phyloP scores from a whole-genome alignment of 2,113 vertebrate genomes.

The Xiphorhynchus elegans region DNA sequence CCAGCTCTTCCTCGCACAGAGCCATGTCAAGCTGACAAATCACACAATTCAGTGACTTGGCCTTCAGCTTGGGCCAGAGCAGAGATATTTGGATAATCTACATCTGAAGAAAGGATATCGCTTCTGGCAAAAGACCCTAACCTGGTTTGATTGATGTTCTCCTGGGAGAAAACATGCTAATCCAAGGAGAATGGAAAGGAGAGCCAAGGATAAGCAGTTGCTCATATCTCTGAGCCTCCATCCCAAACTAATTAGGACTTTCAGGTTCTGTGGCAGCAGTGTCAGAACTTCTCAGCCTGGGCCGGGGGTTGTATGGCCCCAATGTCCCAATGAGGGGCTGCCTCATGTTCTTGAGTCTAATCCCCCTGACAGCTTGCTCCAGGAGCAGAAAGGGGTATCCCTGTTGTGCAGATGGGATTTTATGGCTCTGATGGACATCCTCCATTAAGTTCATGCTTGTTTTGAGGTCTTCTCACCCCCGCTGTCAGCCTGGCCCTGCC shows the following conservation, averaged over 20 bases:
- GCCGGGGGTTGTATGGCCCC: not conserved
- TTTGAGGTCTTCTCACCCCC: not conserved
- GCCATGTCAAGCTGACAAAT: not conserved
- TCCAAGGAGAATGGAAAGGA: not conserved
- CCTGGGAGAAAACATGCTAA: not conserved
- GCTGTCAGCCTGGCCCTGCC: not conserved
- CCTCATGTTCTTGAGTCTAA: not conserved
- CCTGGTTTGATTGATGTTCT: not conserved
- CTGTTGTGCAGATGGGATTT: not conserved
- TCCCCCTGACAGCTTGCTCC: not conserved
- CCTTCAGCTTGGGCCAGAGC: not conserved
- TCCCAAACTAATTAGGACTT: not conserved
- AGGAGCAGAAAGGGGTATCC: not conserved
- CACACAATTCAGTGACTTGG: fast-evolving
- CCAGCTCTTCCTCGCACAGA: not conserved
- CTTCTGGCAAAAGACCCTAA: not conserved
- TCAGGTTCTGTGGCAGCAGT: not conserved
- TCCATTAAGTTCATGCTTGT: not conserved
- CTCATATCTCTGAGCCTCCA: not conserved
- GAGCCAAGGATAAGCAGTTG: not conserved
- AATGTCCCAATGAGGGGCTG: not conserved
- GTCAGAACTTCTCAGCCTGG: not conserved
- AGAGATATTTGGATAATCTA: not conserved
- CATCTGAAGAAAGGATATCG: not conserved
- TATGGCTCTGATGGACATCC: not conserved